Conservation (phyloP, 2,113 vertebrate species). For the Amia ocellicauda region DNA sequence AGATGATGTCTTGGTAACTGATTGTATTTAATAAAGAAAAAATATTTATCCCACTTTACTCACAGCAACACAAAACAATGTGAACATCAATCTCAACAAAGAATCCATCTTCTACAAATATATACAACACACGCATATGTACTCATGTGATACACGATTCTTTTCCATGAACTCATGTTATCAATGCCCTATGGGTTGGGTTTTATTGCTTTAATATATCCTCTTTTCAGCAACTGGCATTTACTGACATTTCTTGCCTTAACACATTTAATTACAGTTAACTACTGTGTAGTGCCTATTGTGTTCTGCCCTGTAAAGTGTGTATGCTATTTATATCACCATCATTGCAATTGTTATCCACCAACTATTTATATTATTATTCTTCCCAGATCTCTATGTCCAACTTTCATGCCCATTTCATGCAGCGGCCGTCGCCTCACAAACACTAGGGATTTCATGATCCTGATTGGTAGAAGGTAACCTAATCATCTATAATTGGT, state of each 20-base stretch:
- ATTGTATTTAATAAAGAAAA: no score
- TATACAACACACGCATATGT: no score
- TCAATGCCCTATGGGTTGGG: no score
- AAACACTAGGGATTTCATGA: conserved; percentile 55
- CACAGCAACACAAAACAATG: no score
- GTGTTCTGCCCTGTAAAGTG: conserved; percentile 41
- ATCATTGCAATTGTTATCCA: conserved; percentile 40
- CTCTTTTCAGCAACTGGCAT: not conserved
- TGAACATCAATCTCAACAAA: no score
- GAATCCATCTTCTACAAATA: no score
- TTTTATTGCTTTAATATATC: not conserved
- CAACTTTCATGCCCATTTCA: conserved; percentile 45
- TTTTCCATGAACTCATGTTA: no score
- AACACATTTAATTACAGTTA: conserved; percentile 58
- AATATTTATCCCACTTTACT: no score
- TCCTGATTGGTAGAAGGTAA: conserved; percentile 55
- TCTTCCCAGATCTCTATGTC: conserved; percentile 48
- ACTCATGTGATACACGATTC: no score
- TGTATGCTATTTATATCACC: conserved; percentile 43
- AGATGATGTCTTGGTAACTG: no score
- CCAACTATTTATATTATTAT: conserved; percentile 52
- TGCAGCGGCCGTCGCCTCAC: conserved; percentile 50
- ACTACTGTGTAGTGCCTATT: conserved; percentile 52
- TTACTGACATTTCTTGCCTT: conserved; percentile 50
- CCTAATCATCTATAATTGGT: conserved; percentile 60